phyloP scores from a whole-genome alignment of 2,797 vertebrate species.

The Diplodus sargus region DNA sequence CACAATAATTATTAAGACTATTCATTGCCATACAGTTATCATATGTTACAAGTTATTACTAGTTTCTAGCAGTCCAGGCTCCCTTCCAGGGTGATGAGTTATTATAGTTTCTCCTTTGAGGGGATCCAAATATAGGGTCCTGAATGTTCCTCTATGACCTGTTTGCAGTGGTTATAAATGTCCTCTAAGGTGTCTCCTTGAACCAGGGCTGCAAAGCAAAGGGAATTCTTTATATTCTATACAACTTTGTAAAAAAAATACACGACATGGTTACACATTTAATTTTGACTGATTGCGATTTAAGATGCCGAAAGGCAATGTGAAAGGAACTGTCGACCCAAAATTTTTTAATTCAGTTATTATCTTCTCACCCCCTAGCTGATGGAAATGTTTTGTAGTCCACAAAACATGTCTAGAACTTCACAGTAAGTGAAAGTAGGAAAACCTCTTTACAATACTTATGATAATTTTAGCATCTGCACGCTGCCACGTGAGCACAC shows the following conservation, averaged over 20 bases:
- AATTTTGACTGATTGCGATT: not conserved
- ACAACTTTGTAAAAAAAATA: not conserved
- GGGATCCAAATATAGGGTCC: conserved; percentile 99
- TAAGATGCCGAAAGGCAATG: not conserved
- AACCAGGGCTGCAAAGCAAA: conserved; percentile 91
- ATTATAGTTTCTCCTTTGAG: conserved; percentile 99
- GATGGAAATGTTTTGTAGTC: too few relatives aligned
- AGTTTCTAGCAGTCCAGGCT: conserved; percentile 85
- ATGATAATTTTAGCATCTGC: not conserved
- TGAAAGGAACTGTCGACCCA: too few relatives aligned
- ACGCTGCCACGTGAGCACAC: not conserved
- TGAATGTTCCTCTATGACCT: conserved; percentile 98
- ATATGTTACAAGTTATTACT: conserved; percentile 90
- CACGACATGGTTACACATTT: not conserved
- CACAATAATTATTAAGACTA: conserved; percentile 79
- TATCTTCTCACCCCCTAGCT: too few relatives aligned
- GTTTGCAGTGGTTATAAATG: conserved; percentile 98
- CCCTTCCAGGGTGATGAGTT: conserved; percentile 79
- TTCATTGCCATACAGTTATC: conserved; percentile 80
- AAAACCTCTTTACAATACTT: not conserved
- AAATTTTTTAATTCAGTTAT: not conserved
- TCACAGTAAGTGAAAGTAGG: too few relatives aligned
- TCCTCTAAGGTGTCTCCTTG: conserved; percentile 99
- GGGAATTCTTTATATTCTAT: conserved; percentile 24
- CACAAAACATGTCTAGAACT: too few relatives aligned